Evolutionary conservation across 1,140 invertebrate genomes (phyloP).

Genomic region (Drosophila miranda): DNA sequence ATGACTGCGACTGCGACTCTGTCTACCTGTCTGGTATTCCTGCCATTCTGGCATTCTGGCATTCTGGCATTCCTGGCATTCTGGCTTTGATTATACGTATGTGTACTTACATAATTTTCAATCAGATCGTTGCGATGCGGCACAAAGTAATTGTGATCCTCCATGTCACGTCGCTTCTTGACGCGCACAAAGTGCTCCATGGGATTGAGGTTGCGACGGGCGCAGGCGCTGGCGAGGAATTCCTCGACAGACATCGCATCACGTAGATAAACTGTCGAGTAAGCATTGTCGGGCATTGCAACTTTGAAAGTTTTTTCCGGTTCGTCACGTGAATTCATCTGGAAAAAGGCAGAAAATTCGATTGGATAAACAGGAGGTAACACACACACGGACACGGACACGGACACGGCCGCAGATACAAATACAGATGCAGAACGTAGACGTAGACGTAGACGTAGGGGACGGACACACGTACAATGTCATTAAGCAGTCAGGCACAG

Average conservation of each 20-base stretch:
- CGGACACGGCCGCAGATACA: slow-evolving; percentile 17
- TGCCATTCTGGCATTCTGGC: background rate
- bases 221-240: slow-evolving; percentile 95
- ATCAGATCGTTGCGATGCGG: slow-evolving; percentile 95
- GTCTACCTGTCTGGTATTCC: too few relatives aligned
- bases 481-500: slow-evolving; percentile 67
- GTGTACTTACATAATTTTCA: slow-evolving; percentile 94
- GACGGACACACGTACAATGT: slow-evolving; percentile 53
- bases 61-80: background rate
- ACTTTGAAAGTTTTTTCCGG: slow-evolving; percentile 94
- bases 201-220: slow-evolving; percentile 93
- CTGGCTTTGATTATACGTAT: slow-evolving; percentile 28
- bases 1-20: too few relatives aligned
- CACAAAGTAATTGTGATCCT: slow-evolving; percentile 97
- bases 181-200: slow-evolving; percentile 98
- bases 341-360: slow-evolving; percentile 81
- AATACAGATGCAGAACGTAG: too few relatives aligned
- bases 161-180: slow-evolving; percentile 96
- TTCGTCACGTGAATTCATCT: slow-evolving; percentile 92
- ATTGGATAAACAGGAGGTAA: slow-evolving; percentile 73
- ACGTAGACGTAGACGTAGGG: too few relatives aligned
- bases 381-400: slow-evolving; percentile 23
- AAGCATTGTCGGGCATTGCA: slow-evolving; percentile 91
- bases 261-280: slow-evolving; percentile 92
- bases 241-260: slow-evolving; percentile 97